Evolutionary conservation across 2,113 vertebrate species (phyloP).

Genomic region (Thermophis baileyi): DNA sequence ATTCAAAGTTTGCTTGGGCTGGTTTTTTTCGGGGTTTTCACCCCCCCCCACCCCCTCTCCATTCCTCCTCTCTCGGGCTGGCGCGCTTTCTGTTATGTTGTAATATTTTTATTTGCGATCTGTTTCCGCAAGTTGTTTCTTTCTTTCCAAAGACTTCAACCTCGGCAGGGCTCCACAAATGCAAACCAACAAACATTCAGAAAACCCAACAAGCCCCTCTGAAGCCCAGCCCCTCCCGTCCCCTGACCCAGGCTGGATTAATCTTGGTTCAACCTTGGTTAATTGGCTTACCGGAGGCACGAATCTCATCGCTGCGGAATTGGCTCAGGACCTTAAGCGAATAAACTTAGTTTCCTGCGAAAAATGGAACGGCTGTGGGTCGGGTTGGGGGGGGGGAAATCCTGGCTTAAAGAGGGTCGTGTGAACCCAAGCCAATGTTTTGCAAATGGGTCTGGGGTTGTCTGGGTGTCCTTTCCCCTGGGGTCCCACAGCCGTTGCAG

Average conservation of each 20-base stretch:
- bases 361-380: not conserved
- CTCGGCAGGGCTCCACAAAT: not conserved
- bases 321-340: not conserved
- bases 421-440: not conserved
- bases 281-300: not conserved
- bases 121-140: not conserved
- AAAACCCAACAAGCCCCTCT: not conserved
- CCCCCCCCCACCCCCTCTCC: accelerated
- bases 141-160: not conserved
- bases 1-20: not conserved
- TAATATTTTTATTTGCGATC: not conserved
- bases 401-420: not conserved
- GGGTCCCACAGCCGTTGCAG: too few species aligned
- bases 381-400: not conserved
- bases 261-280: not conserved
- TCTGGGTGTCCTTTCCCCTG: not conserved
- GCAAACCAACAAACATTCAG: not conserved
- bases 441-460: not conserved
- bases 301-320: too few species aligned
- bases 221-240: not conserved
- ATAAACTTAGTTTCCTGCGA: not conserved
- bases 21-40: not conserved
- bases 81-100: not conserved
- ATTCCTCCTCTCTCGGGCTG: not conserved
- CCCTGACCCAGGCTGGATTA: not conserved